Percentiles rank a stretch among this genome's conserved stretches.
Evolutionary conservation across 1,140 invertebrate species (phyloP).

Genomic region (Acromyrmex charruanus): DNA sequence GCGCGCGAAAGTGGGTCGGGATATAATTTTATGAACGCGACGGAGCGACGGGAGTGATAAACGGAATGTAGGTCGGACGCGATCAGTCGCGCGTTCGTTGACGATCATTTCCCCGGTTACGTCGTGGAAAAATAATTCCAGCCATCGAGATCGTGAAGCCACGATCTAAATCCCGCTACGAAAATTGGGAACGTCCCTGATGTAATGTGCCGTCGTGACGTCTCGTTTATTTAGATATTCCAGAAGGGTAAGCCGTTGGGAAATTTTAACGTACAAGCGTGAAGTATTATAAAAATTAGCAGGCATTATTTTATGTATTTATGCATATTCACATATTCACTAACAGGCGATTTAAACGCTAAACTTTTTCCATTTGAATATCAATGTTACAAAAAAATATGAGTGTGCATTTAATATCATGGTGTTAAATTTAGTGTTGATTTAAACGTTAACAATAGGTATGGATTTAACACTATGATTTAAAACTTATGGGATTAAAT

Average conservation of each 20-base stretch:
- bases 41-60: slow-evolving; percentile 62
- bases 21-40: slow-evolving; percentile 64
- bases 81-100: slow-evolving; percentile 59
- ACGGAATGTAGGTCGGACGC: slow-evolving; percentile 59
- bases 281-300: background rate
- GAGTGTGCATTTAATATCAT: too few relatives aligned
- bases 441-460: too few relatives aligned
- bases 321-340: background rate
- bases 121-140: slow-evolving; percentile 53
- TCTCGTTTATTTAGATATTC: slow-evolving; percentile 37
- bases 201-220: slow-evolving; percentile 1
- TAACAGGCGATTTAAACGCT: background rate
- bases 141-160: slow-evolving; percentile 36
- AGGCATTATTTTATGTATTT: background rate
- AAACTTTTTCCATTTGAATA: background rate
- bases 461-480: too few relatives aligned
- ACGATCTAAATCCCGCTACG: slow-evolving; percentile 45
- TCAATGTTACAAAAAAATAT: too few relatives aligned
- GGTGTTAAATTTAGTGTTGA: too few relatives aligned
- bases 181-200: slow-evolving; percentile 30
- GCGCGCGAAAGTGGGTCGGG: slow-evolving; percentile 59
- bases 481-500: too few relatives aligned
- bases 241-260: too few relatives aligned
- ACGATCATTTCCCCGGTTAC: slow-evolving; percentile 63
- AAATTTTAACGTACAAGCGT: slow-evolving; percentile 2